Evolutionary conservation across 1,140 invertebrate genomes (phyloP).

Genomic region (Bombus difficillimus): DNA sequence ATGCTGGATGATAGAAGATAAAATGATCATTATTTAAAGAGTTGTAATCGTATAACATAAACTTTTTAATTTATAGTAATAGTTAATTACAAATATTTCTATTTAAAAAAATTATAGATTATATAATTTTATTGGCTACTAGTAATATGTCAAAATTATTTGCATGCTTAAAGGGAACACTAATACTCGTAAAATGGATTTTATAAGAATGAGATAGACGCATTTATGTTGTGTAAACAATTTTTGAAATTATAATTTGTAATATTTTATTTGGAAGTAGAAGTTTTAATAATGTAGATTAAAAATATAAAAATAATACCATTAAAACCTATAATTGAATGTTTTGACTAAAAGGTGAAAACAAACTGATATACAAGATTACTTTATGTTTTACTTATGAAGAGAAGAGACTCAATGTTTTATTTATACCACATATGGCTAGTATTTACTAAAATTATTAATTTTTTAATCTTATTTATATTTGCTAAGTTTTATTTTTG

Average conservation of each 20-base stretch:
- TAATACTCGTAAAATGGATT: slow-evolving; percentile 21
- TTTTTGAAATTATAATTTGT: not conserved
- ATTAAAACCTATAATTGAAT: not conserved
- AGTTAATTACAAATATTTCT: not conserved
- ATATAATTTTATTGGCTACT: not conserved
- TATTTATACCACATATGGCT: slow-evolving; percentile 7
- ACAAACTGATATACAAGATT: not conserved
- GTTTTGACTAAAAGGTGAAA: not conserved
- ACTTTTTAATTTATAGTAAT: not conserved
- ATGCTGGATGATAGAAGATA: not conserved
- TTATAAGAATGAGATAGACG: not conserved
- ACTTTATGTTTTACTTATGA: not conserved
- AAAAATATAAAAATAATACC: not conserved
- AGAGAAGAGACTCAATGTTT: not conserved
- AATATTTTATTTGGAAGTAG: not conserved
- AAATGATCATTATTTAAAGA: not conserved
- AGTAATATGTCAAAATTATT: not conserved
- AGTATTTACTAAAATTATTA: not conserved
- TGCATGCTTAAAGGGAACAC: not conserved
- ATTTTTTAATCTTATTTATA: not conserved
- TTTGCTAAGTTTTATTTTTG: not conserved
- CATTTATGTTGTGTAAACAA: not conserved
- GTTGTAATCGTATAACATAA: slow-evolving; percentile 13
- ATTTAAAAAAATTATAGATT: not conserved
- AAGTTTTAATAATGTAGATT: not conserved